Conservation (phyloP, 2,113 vertebrate species). For the Paralichthys olivaceus region DNA sequence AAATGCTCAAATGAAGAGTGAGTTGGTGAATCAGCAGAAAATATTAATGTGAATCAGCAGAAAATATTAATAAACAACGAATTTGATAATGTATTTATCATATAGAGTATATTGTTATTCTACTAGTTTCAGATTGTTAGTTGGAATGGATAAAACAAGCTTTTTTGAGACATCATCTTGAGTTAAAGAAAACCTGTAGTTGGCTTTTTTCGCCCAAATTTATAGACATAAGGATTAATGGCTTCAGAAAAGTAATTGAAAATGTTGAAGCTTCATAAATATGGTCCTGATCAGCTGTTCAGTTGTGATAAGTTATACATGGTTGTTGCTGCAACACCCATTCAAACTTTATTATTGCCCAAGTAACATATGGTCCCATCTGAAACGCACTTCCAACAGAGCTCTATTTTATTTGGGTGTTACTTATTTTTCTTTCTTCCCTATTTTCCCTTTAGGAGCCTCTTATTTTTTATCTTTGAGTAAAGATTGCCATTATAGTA, state of each 20-base stretch:
- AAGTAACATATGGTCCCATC: background rate
- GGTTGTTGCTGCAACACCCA: background rate
- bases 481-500: constrained; percentile 57
- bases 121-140: too few species aligned
- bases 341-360: background rate
- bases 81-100: background rate
- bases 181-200: background rate
- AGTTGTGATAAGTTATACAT: background rate
- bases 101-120: too few species aligned
- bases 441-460: constrained; percentile 27
- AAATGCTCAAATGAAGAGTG: background rate
- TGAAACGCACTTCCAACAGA: constrained; percentile 17
- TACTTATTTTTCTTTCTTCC: constrained; percentile 28
- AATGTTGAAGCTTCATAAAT: background rate
- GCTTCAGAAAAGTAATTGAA: background rate
- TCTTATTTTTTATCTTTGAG: constrained; percentile 49
- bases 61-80: background rate
- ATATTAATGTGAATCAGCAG: background rate
- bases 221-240: background rate
- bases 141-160: background rate
- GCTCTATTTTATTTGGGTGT: constrained; percentile 38
- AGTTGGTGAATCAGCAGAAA: background rate
- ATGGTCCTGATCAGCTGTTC: background rate
- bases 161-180: background rate
- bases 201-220: background rate